Evolutionary conservation across 1,140 invertebrate species (phyloP), one percentile per base, ranked within the genome.

Genomic region (Drosophila aff.): DNA sequence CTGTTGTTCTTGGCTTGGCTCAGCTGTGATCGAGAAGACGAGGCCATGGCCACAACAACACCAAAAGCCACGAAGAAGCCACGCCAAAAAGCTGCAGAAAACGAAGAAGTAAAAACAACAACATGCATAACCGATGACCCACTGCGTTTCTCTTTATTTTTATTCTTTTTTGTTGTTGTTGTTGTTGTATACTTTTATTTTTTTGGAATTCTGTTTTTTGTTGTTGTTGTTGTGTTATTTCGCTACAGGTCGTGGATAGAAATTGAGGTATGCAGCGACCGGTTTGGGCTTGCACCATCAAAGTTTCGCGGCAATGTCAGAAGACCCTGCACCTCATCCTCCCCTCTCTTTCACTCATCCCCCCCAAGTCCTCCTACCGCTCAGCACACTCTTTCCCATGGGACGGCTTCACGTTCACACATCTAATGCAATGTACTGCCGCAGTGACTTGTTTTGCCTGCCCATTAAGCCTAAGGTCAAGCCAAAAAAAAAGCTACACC

Each of bases 211-310:
- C 65, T 65, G 36, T 66, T 38, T 65, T 79, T 80, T 76, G 8
- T 43, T 76, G 16, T 53, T 52, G 28, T 33, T 49, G 23, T 49
- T 50, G 28, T 36, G n/a, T 36, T 78, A 71, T 79, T 81, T 82
- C 65, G 79, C 71, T 74, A 86, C 83, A 87, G 83, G 83, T 87
- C 83, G 83, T 87, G 83, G 83, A 81, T 87, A 89, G 85, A 87
- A 87, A 87, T 87, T 89, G 83, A 89, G 84, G 83, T 87, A 87
- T 89, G 83, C 84, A 74, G 41, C 84, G 83, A 87, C 83, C 83
- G 83, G 83, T 87, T 87, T 87, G 83, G 84, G 83, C 69, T 87
- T 87, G 84, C 80, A 86, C 83, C 83, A 73, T 87, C 79, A 76
- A 66, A 82, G 72, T 73, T 50, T 73, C 71, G 63, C 66, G 66